phyloP scores from a whole-genome alignment of 2,113 vertebrate species.

The Callorhinus ursinus region DNA sequence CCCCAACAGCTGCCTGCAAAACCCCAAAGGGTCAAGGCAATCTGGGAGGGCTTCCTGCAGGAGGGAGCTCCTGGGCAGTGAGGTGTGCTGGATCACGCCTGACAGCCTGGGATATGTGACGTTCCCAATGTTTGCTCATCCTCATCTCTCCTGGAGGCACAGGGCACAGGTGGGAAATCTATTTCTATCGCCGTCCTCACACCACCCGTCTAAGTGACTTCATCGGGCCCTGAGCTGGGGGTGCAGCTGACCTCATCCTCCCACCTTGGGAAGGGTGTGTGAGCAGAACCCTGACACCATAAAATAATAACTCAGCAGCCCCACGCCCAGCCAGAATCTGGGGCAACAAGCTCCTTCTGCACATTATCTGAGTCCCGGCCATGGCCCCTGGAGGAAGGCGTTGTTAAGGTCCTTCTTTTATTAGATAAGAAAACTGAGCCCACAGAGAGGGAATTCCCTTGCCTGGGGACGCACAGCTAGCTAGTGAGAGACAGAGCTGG shows the following conservation, averaged over 20 bases:
- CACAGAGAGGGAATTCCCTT: background rate
- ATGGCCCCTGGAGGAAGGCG: rapidly evolving
- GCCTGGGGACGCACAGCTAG: background rate
- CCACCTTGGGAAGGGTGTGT: background rate
- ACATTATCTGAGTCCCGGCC: background rate
- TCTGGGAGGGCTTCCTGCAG: background rate
- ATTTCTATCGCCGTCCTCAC: background rate
- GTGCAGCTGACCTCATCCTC: conserved; percentile 32
- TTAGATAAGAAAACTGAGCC: background rate
- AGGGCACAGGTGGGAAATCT: background rate
- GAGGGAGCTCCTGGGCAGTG: background rate
- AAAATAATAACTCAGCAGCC: background rate
- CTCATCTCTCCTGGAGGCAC: background rate
- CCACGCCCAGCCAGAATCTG: background rate
- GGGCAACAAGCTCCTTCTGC: background rate
- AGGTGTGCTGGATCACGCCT: rapidly evolving
- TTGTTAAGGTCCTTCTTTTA: background rate
- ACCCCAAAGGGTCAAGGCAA: background rate
- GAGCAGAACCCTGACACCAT: background rate
- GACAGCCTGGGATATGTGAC: background rate
- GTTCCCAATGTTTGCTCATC: background rate
- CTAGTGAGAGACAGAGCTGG: rapidly evolving
- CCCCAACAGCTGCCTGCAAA: background rate
- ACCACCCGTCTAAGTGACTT: background rate
- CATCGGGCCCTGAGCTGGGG: background rate